A percentile compares a stretch with the other conserved stretches of the same genome.
phyloP scores from a whole-genome alignment of 2,888 invertebrate species.

The Galerucella calmariensis region DNA sequence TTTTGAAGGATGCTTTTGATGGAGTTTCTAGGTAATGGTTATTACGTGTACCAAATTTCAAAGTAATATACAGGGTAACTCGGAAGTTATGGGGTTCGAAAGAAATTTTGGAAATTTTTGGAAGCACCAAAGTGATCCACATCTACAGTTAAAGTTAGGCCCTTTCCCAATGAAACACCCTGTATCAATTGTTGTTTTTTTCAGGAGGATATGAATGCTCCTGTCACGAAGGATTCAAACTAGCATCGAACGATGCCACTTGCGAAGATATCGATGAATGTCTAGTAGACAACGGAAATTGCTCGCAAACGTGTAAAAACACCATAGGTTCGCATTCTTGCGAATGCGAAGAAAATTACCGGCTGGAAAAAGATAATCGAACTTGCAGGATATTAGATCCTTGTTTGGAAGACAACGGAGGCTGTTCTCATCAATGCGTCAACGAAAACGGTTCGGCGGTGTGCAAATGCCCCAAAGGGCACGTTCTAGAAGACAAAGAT shows the following conservation, averaged over 20 bases:
- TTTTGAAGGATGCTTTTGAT: too few relatives aligned
- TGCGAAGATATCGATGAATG: slow-evolving; percentile 64
- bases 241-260: slow-evolving; percentile 62
- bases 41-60: too few relatives aligned
- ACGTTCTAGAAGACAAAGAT: slow-evolving; percentile 54
- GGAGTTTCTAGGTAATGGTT: too few relatives aligned
- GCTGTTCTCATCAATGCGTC: slow-evolving; percentile 55
- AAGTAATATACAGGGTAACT: too few relatives aligned
- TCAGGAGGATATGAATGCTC: slow-evolving; percentile 59
- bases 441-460: slow-evolving; percentile 62
- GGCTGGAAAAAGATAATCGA: slow-evolving; percentile 55
- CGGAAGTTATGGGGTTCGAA: too few relatives aligned
- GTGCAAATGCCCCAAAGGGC: slow-evolving; percentile 67
- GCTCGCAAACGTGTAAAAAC: slow-evolving; percentile 70
- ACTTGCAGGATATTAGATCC: slow-evolving; percentile 64
- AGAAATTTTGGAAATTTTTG: too few relatives aligned
- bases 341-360: slow-evolving; percentile 65
- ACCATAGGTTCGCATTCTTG: slow-evolving; percentile 67
- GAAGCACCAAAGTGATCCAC: too few relatives aligned
- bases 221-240: slow-evolving; percentile 64
- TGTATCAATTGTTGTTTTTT: neutral
- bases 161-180: too few relatives aligned
- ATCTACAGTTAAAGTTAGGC: too few relatives aligned
- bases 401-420: slow-evolving; percentile 63
- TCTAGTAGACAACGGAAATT: slow-evolving; percentile 61